Percentiles rank a stretch among this genome's conserved stretches.
phyloP scores from a whole-genome alignment of 2,888 invertebrate species.

The Cybosia mesomella region DNA sequence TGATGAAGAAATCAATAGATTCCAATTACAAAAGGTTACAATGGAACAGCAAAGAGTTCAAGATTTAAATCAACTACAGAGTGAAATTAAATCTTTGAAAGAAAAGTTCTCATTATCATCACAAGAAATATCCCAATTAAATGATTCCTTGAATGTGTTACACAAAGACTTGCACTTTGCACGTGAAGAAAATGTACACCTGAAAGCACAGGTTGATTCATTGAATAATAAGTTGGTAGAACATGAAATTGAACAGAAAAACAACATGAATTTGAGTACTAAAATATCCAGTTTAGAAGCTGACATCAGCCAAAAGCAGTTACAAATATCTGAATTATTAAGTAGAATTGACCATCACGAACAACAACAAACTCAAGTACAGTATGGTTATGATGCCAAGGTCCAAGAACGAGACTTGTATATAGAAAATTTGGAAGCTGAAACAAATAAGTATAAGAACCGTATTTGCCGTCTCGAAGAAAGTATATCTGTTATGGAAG shows the following conservation, averaged over 20 bases:
- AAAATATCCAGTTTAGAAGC: slow-evolving; percentile 75
- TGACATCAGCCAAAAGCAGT: slow-evolving; percentile 74
- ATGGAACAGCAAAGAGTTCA: slow-evolving; percentile 68
- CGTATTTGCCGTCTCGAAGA: slow-evolving; percentile 90
- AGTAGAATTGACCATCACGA: slow-evolving; percentile 70
- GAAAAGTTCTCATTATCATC: slow-evolving; percentile 56
- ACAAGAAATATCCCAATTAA: slow-evolving; percentile 63
- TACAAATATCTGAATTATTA: slow-evolving; percentile 68
- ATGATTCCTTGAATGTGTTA: slow-evolving; percentile 59
- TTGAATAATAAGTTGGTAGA: slow-evolving; percentile 77
- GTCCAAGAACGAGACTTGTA: slow-evolving; percentile 91
- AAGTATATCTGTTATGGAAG: slow-evolving; percentile 87
- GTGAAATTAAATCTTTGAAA: slow-evolving; percentile 62
- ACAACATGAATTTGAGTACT: slow-evolving; percentile 72
- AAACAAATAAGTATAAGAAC: slow-evolving; percentile 88
- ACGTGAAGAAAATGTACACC: slow-evolving; percentile 64
- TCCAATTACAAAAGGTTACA: slow-evolving; percentile 65
- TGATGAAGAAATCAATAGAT: slow-evolving; percentile 73
- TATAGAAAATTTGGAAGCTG: slow-evolving; percentile 90
- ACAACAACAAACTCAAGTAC: slow-evolving; percentile 73
- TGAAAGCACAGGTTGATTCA: slow-evolving; percentile 68
- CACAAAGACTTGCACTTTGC: slow-evolving; percentile 64
- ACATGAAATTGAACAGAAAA: slow-evolving; percentile 78
- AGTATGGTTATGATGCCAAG: slow-evolving; percentile 88
- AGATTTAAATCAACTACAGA: slow-evolving; percentile 60